phyloP scores from a whole-genome alignment of 2,888 invertebrate species.

The Tribolium freemani region DNA sequence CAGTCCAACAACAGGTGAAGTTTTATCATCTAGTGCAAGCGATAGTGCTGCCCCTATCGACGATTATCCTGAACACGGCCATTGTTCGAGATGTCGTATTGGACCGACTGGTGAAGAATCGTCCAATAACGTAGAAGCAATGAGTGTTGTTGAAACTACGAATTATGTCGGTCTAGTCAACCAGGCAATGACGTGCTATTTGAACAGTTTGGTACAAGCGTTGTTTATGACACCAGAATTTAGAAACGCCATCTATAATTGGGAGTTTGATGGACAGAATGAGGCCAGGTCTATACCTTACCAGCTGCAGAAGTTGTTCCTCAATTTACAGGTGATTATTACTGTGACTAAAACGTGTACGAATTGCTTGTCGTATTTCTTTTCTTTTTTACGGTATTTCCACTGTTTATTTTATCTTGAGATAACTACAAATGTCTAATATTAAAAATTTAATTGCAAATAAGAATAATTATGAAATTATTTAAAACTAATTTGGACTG shows the following conservation, averaged over 20 bases:
- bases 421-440: too few relatives aligned
- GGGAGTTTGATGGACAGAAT: slow-evolving; percentile 82
- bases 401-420: too few relatives aligned
- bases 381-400: too few relatives aligned
- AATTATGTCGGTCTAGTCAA: slow-evolving; percentile 86
- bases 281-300: slow-evolving; percentile 84
- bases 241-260: slow-evolving; percentile 87
- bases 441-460: too few relatives aligned
- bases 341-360: too few relatives aligned
- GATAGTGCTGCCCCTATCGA: slow-evolving; percentile 19
- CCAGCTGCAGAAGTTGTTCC: slow-evolving; percentile 87
- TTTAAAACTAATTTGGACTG: too few relatives aligned
- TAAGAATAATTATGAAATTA: too few relatives aligned
- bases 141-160: slow-evolving; percentile 50
- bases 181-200: slow-evolving; percentile 93
- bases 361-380: too few relatives aligned
- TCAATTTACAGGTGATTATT: slow-evolving; percentile 80
- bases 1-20: slow-evolving; percentile 64
- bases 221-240: slow-evolving; percentile 95
- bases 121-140: slow-evolving; percentile 10
- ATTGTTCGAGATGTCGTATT: slow-evolving; percentile 25
- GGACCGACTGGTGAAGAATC: slow-evolving; percentile 8
- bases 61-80: slow-evolving; percentile 24
- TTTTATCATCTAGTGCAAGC: slow-evolving; percentile 40
- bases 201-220: slow-evolving; percentile 90